A percentile compares a stretch with the other conserved stretches of the same genome.
These are phyloP conservation scores for Limenitis camilla DNA, from an alignment of 2,888 invertebrate genomes.

Conservation along the genomic window DNA sequence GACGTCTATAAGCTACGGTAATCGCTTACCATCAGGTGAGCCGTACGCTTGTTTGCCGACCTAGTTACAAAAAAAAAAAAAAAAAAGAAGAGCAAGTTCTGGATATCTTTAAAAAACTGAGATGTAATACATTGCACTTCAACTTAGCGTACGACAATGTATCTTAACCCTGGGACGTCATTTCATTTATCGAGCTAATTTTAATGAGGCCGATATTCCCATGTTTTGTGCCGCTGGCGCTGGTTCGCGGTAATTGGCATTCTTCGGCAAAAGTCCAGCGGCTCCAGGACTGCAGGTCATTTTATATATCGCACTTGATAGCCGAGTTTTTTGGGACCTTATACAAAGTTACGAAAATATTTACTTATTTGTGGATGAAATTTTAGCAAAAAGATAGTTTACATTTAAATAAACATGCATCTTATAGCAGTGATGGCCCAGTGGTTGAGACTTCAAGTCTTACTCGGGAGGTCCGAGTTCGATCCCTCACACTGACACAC, in stretches of 20 bases:
- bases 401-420: too few species aligned
- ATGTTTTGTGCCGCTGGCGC: slow-evolving; percentile 9
- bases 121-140: slow-evolving; percentile 18
- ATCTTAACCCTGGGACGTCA: slow-evolving; percentile 23
- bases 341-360: background rate
- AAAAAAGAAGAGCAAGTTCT: too few species aligned
- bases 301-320: slow-evolving; percentile 1
- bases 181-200: slow-evolving; percentile 43
- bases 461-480: too few species aligned
- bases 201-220: slow-evolving; percentile 37
- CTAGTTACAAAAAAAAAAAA: too few species aligned
- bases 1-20: too few species aligned
- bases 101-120: background rate
- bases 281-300: slow-evolving; percentile 1
- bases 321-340: background rate
- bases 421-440: too few species aligned
- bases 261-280: slow-evolving; percentile 15
- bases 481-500: too few species aligned
- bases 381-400: too few species aligned
- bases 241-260: slow-evolving; percentile 19
- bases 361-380: too few species aligned
- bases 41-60: too few species aligned
- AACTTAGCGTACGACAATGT: slow-evolving; percentile 20
- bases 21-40: too few species aligned
- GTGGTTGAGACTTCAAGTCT: too few species aligned